Evolutionary conservation across 2,113 vertebrate genomes (phyloP).

Genomic region (Murina feae): DNA sequence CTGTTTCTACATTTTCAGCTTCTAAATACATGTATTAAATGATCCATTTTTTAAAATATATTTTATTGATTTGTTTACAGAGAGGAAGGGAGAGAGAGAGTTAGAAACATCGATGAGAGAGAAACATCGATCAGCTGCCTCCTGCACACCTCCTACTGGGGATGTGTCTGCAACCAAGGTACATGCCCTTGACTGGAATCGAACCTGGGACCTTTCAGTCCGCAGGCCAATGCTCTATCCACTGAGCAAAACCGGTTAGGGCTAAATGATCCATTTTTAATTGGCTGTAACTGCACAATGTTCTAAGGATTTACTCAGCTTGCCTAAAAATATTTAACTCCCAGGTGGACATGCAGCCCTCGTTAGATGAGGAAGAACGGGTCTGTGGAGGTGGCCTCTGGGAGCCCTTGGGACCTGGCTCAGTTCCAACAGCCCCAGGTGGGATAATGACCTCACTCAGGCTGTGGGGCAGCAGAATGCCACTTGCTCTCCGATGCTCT

Average conservation of each 20-base stretch:
- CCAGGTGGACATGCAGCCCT: not conserved
- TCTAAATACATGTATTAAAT: not conserved
- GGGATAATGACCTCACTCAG: not conserved
- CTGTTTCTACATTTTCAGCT: not conserved
- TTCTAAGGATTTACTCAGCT: not conserved
- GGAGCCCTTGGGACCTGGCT: not conserved
- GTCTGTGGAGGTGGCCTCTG: not conserved
- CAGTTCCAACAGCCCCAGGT: not conserved
- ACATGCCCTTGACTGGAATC: too few species aligned
- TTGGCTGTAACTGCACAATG: not conserved
- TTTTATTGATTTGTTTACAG: too few species aligned
- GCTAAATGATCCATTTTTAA: conserved; percentile 11
- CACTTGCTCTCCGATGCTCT: not conserved
- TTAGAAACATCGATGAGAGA: too few species aligned
- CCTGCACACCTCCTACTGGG: too few species aligned
- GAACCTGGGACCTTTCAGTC: too few species aligned
- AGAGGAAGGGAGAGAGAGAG: too few species aligned
- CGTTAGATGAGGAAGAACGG: not conserved
- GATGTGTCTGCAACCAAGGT: too few species aligned
- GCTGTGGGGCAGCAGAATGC: not conserved
- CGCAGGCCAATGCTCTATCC: too few species aligned
- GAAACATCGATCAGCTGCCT: too few species aligned
- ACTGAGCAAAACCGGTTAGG: too few species aligned
- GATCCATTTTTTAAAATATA: not conserved
- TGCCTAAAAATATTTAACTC: not conserved